Evolutionary conservation across 2,113 vertebrate genomes (phyloP), one percentile per base, ranked within the genome.

Genomic region (Excalfactoria chinensis): DNA sequence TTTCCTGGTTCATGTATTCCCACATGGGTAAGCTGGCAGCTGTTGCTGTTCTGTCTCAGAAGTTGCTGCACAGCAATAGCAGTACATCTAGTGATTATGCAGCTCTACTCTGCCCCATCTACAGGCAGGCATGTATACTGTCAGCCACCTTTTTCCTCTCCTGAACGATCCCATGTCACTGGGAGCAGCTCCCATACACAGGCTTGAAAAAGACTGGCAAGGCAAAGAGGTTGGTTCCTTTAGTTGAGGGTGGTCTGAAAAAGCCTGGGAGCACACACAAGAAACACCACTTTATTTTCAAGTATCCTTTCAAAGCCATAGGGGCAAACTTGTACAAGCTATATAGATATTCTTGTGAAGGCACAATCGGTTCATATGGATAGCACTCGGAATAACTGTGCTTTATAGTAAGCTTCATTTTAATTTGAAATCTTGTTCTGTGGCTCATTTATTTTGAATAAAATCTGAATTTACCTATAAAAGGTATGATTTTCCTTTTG

Each of bases 31-130:
- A 53, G 8, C 5, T 34, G 34, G 51, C 32, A 70, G 40, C 56
- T 40, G 80, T 35, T 35, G 58, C 43, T 53, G 23, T 59, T 81
- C 13, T 46, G 32, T 37, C 14, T 64, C 34, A 22, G 62, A 18
- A 15, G 37, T 18, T 76, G 35, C 37, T 32, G 37, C 22, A 4
- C 2, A 20, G 51, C 40, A 40, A 1, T 86, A 66, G 44, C 32
- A 55, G 34, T 28, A 41, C 0, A 0, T 26, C 2, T 2, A 46
- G 37, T 37, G 40, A 0, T 43, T 66, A 7, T 4, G 4, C 62
- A 59, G 12, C 32, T 84, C 25, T 84, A 4, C 49, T 67, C 4
- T 63, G 37, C 11, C 30, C 15, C 6, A 0, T 41, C 59, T 25
- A 22, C 34, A 48, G 56, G 21, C 26, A 77, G 7, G 32, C 4